Base-by-base conservation (phyloP, 2,888 invertebrate species). In the Epsilonema sp. region DNA sequence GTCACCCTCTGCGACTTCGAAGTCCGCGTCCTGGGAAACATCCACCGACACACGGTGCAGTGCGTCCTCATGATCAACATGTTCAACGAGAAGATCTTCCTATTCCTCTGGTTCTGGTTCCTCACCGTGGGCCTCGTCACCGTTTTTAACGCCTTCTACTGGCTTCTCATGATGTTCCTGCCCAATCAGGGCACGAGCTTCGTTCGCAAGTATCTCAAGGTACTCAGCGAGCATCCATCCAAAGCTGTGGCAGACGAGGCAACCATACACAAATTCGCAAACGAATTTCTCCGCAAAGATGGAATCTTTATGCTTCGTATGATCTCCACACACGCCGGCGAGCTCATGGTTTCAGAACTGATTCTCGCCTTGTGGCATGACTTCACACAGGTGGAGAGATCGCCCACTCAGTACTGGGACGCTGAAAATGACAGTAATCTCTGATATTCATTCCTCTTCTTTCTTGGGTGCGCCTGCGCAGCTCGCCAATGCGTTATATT, bases 231-330 rank as follows among this genome's bases (percentile, higher is more conserved):
- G 44, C 62, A 63, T 49, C 63, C 63, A 23, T 51, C 53, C 4
- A 63, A 63, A 49, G 58, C 62, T 11, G 49, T 58, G 26, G 56
- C 63, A 1, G 63, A 63, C 50, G 62, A 63, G 45, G 59, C 56
- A 22, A 58, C 62, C 11, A 51, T 63, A 38, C 51, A 58, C 23
- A 63, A 63, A 45, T 63, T 63, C 54, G 58, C 60, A n/a, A 58
- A 63, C 48, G 56, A 59, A 36, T 64, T 63, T 50, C 51, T 63
- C 25, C 54, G 64, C 8, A 62, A 62, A 45, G 58, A 53, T 53
- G 63, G 63, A 40, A 55, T 63, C n/a, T 63, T 63, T 51, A 64
- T 63, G 62, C 53, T 64, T 26, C 57, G 63, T 21, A 64, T 63
- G 58, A 61, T 64, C 44, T 60, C 61, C 2, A 63, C 63, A 1